Percentiles rank a stretch among this genome's conserved stretches.
Evolutionary conservation across 2,797 vertebrate species (phyloP).

Genomic region (Xerus rutilus): DNA sequence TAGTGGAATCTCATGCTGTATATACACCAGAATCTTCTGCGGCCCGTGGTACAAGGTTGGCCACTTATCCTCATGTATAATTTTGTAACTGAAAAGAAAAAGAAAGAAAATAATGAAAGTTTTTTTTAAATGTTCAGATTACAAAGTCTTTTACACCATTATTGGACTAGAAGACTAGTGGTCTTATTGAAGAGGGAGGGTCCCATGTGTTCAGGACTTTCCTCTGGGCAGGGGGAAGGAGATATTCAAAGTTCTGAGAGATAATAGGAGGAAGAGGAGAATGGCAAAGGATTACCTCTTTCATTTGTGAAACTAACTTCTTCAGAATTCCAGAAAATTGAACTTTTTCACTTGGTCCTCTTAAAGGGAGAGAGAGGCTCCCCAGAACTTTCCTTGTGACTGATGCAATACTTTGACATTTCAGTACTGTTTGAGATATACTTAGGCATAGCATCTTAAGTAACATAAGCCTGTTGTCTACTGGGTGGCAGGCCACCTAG

Average conservation of each 20-base stretch:
- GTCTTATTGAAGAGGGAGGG: neutral
- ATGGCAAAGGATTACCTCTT: neutral
- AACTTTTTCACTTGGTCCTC: neutral
- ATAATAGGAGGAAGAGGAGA: neutral
- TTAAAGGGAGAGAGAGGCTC: neutral
- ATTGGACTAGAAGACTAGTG: neutral
- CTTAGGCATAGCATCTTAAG: slow-evolving; percentile 12
- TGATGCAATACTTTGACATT: neutral
- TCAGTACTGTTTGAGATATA: neutral
- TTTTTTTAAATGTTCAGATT: slow-evolving; percentile 56
- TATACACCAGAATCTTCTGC: neutral
- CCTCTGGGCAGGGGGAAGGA: neutral
- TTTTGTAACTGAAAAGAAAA: neutral
- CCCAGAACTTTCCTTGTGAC: neutral
- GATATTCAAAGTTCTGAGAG: neutral
- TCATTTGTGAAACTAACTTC: slow-evolving; percentile 25
- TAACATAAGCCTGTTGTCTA: neutral
- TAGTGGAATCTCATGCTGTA: neutral
- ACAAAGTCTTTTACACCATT: neutral
- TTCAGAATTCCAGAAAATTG: slow-evolving; percentile 32
- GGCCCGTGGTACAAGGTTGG: neutral
- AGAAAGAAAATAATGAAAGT: neutral
- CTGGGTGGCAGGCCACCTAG: neutral
- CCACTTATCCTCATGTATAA: neutral
- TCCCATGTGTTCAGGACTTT: neutral